phyloP scores from a whole-genome alignment of 2,888 invertebrate genomes.

The Drosophila robusta region DNA sequence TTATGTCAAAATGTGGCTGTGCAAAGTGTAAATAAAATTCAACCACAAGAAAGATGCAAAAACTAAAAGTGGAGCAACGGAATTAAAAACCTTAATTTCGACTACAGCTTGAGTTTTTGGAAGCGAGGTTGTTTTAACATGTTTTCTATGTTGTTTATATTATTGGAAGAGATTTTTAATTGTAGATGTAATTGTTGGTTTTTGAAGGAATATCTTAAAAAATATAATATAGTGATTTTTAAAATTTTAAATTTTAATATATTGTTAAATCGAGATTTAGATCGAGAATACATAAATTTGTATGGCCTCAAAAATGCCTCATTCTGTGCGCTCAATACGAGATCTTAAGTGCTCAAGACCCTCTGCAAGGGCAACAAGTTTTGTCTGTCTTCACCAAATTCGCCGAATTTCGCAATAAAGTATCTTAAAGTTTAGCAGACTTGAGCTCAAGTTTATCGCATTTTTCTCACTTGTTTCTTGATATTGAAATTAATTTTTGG shows the following conservation, averaged over 20 bases:
- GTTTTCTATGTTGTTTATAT: not conserved
- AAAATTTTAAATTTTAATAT: too few species aligned
- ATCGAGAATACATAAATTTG: too few species aligned
- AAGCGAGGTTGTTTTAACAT: not conserved
- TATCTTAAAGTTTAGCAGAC: conserved; percentile 25
- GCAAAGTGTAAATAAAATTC: conserved; percentile 57
- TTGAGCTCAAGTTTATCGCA: conserved; percentile 26
- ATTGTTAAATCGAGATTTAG: too few species aligned
- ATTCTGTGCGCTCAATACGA: not conserved
- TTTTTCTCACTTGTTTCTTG: conserved; percentile 32
- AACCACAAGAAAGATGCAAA: conserved; percentile 42
- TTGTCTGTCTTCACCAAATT: conserved; percentile 2
- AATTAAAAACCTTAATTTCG: conserved; percentile 9
- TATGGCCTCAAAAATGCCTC: not conserved
- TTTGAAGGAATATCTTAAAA: too few species aligned
- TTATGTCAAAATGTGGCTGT: conserved; percentile 44
- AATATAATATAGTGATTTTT: too few species aligned
- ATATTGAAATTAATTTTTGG: conserved; percentile 57
- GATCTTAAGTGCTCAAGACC: not conserved
- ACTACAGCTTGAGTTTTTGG: not conserved
- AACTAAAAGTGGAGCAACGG: conserved; percentile 39
- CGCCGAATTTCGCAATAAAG: conserved; percentile 23
- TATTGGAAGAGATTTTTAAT: too few species aligned
- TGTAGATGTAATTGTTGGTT: too few species aligned
- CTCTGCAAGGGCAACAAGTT: not conserved